Evolutionary conservation across 2,797 vertebrate genomes (phyloP), one percentile per base, ranked within the genome.

Genomic region (Molothrus ater): DNA sequence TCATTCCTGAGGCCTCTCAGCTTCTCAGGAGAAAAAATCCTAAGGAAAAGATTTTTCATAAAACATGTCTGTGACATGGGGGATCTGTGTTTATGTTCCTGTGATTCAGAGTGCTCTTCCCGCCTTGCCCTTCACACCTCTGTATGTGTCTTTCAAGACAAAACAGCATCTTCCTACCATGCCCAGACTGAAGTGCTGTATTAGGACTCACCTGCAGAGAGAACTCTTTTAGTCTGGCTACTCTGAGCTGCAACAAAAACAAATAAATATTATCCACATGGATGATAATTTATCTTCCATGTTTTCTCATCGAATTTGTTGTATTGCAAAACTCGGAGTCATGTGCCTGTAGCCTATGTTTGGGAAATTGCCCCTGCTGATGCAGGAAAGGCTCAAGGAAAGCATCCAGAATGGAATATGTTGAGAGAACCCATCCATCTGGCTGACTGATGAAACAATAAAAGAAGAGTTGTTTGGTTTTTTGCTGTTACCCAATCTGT

Each of bases 251-350:
- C 60, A 88, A 34, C 0, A 2, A 43, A 90, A 88, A 34, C 25
- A 60, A 79, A 47, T 40, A 68, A 78, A 65, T 50, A 32, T 19
- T 26, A 2, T 31, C 43, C 47, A 56, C 6, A 34, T 60, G 43
- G 26, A 61, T 40, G 25, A 56, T 59, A 75, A 68, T 28, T 71
- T 69, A 42, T 91, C 59, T 83, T 70, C 1, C 0, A 2, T 56
- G 29, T 73, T 84, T 94, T 66, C 24, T 57, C 3, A 5, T 2
- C 51, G 48, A 71, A 88, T 63, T 80, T 61, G 4, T 42, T 88
- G 83, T 65, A 40, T 92, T 90, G 66, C 80, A 76, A 93, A 96
- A 88, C 43, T 75, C 78, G 22, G 48, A 70, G 61, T 89, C 73
- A 59, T 45, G 20, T 79, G 59, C 25, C 32, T 2, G 0, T 66